Conservation (phyloP, 37 sponge, comb jelly and placozoan genomes). For the Haliclona indistincta region DNA sequence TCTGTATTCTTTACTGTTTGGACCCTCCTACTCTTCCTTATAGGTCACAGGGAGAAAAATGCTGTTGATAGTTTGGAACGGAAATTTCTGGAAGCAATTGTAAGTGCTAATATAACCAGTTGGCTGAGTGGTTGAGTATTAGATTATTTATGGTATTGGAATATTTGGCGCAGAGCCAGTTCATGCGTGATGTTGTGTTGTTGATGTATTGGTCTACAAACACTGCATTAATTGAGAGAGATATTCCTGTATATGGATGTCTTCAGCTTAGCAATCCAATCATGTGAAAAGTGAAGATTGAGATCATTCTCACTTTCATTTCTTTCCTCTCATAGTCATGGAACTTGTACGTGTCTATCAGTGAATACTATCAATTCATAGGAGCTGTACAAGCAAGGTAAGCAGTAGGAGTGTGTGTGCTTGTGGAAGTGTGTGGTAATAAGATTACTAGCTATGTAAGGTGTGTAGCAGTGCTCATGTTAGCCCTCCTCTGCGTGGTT, state of each 20-base stretch:
- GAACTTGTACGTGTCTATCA: constrained; percentile 65
- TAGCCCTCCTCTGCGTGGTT: background rate
- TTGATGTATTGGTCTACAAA: background rate
- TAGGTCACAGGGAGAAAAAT: constrained; percentile 17
- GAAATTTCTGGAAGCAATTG: constrained; percentile 64
- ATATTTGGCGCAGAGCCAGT: too few species aligned
- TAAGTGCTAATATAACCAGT: constrained; percentile 9
- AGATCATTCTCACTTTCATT: background rate
- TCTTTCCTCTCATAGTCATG: constrained; percentile 48
- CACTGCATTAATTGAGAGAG: background rate
- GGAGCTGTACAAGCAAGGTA: constrained; percentile 63
- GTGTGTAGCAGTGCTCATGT: background rate
- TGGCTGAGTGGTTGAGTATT: background rate
- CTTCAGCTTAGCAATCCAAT: background rate
- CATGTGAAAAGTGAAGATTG: background rate
- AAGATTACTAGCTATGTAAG: background rate
- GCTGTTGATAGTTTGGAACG: constrained; percentile 52
- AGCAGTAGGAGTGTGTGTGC: background rate
- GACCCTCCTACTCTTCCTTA: background rate
- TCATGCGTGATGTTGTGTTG: background rate
- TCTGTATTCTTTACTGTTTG: background rate
- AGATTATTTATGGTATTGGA: background rate
- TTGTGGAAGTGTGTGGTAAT: background rate
- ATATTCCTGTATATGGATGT: background rate
- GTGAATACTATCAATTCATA: constrained; percentile 64